Percentiles rank a stretch among this genome's conserved stretches.
phyloP scores from a whole-genome alignment of 2,797 vertebrate species.

The Fistularia tabacaria region DNA sequence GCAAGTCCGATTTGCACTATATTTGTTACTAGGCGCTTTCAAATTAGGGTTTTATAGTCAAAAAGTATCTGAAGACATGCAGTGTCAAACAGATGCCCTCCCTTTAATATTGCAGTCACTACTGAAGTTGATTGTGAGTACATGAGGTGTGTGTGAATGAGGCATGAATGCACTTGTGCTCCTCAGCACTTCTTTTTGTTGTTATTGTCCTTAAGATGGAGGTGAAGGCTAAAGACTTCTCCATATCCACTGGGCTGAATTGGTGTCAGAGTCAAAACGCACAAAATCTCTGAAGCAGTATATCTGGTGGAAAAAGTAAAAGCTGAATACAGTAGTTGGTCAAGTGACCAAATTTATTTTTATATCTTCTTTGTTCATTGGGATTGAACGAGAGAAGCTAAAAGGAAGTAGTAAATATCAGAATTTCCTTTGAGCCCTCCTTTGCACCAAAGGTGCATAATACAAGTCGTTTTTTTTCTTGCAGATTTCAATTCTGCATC shows the following conservation, averaged over 20 bases:
- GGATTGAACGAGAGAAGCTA: slow-evolving; percentile 19
- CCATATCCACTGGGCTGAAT: slow-evolving; percentile 51
- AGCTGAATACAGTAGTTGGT: slow-evolving; percentile 43
- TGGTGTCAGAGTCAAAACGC: slow-evolving; percentile 51
- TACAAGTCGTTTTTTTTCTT: slow-evolving; percentile 9
- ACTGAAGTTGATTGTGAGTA: slow-evolving; percentile 31
- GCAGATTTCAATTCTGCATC: slow-evolving; percentile 58
- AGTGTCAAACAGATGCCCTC: slow-evolving; percentile 40
- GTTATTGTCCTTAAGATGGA: slow-evolving; percentile 34
- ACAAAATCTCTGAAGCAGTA: slow-evolving; percentile 55
- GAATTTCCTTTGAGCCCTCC: slow-evolving; percentile 6
- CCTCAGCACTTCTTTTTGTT: slow-evolving; percentile 24
- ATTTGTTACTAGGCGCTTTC: slow-evolving; percentile 1
- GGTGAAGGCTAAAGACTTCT: slow-evolving; percentile 46
- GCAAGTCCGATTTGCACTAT: slow-evolving; percentile 34
- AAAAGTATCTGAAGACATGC: slow-evolving; percentile 15
- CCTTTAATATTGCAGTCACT: slow-evolving; percentile 53
- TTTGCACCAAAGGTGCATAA: not conserved
- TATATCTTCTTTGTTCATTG: slow-evolving; percentile 47
- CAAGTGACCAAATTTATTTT: slow-evolving; percentile 69
- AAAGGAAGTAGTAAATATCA: slow-evolving; percentile 28
- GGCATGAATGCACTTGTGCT: slow-evolving; percentile 1
- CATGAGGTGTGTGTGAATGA: slow-evolving; percentile 23
- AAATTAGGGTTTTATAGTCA: slow-evolving; percentile 22
- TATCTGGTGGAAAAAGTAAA: slow-evolving; percentile 45